phyloP scores from a whole-genome alignment of 1,140 invertebrate genomes.

The Sipha flava region DNA sequence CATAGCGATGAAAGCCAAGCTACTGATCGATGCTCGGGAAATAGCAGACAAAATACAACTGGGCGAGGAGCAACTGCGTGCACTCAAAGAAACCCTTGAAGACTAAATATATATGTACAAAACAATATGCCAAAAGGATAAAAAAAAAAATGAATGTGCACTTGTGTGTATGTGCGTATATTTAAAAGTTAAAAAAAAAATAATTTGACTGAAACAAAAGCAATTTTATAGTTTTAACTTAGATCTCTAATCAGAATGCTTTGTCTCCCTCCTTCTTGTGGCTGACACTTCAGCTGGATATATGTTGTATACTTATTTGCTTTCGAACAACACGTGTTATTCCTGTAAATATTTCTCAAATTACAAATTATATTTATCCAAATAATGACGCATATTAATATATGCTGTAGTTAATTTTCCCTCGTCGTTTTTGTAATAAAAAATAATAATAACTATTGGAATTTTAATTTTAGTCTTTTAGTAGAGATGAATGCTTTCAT shows the following conservation, averaged over 20 bases:
- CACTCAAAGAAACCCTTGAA: slow-evolving; percentile 54
- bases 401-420: background rate
- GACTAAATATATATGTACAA: background rate
- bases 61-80: slow-evolving; percentile 72
- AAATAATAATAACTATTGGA: background rate
- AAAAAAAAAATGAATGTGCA: no score
- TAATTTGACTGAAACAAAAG: slow-evolving; percentile 6
- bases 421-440: background rate
- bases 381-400: background rate
- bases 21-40: slow-evolving; percentile 75
- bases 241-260: slow-evolving; percentile 23
- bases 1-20: slow-evolving; percentile 84
- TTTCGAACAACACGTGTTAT: slow-evolving; percentile 9
- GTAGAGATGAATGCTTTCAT: background rate
- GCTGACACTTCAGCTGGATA: background rate
- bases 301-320: slow-evolving; percentile 23
- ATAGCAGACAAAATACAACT: slow-evolving; percentile 80
- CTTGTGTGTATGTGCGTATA: no score
- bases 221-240: background rate
- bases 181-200: background rate
- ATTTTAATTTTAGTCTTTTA: background rate
- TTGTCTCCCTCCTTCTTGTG: background rate
- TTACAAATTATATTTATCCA: background rate
- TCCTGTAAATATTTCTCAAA: background rate
- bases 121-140: background rate